Conservation (phyloP, 1,140 invertebrate genomes). For the Lucilia cuprina region DNA sequence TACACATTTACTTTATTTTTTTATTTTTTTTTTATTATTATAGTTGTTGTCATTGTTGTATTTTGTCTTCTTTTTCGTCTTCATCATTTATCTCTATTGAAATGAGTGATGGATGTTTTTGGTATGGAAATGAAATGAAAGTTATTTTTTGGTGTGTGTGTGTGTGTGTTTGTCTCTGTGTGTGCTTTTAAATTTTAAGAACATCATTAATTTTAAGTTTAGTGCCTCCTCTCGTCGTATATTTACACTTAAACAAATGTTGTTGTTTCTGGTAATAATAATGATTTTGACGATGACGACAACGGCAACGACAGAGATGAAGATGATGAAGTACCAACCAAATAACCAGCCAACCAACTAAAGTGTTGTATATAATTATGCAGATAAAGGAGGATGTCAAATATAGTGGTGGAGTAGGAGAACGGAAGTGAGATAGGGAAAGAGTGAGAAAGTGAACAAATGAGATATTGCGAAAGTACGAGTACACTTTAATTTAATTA, state of each 20-base stretch:
- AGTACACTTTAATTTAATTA: conserved; percentile 11
- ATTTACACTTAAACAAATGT: background rate
- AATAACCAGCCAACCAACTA: background rate
- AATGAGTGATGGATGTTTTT: background rate
- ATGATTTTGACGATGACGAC: background rate
- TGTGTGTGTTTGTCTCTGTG: background rate
- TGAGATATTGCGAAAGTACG: background rate
- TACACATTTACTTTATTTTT: background rate
- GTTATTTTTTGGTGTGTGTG: background rate
- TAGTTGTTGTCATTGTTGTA: background rate
- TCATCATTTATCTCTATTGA: background rate
- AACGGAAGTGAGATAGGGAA: background rate
- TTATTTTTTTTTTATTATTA: background rate
- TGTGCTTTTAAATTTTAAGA: background rate
- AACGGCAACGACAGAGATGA: background rate
- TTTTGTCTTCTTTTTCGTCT: background rate
- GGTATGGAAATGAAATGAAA: background rate
- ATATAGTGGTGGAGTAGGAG: background rate
- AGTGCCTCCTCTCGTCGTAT: background rate
- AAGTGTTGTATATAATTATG: background rate
- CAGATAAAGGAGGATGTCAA: background rate
- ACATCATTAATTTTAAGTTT: conserved; percentile 14
- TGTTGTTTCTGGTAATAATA: background rate
- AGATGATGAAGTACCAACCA: background rate
- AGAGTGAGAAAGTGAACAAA: background rate